Percentiles rank a stretch among this genome's conserved stretches.
phyloP scores from a whole-genome alignment of 2,113 vertebrate species.

The Antechinus flavipes region DNA sequence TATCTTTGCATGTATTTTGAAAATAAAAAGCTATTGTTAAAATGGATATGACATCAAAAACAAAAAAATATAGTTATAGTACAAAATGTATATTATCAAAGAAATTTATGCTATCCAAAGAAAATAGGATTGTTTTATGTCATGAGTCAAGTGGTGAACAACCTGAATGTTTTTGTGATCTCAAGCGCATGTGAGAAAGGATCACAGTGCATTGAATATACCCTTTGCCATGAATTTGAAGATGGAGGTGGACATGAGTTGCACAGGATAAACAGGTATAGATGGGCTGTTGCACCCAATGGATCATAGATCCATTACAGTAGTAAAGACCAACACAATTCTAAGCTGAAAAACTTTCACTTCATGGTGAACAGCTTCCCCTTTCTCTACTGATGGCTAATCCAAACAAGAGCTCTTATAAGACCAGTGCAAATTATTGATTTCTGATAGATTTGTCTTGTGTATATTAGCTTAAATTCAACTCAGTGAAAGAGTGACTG shows the following conservation, averaged over 20 bases:
- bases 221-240: not conserved
- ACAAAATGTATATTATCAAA: not conserved
- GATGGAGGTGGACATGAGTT: not conserved
- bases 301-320: not conserved
- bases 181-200: not conserved
- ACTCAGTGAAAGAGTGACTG: not conserved
- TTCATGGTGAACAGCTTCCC: not conserved
- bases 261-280: not conserved
- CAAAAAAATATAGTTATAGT: not conserved
- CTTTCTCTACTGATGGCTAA: not conserved
- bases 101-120: not conserved
- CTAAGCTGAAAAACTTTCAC: not conserved
- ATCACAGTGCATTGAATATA: not conserved
- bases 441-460: not conserved
- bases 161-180: not conserved
- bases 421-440: not conserved
- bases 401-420: not conserved
- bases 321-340: not conserved
- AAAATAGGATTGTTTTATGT: not conserved
- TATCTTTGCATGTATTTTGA: too few species aligned
- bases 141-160: not conserved
- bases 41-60: too few species aligned
- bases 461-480: not conserved
- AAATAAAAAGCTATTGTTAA: too few species aligned
- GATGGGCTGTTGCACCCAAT: not conserved